Evolutionary conservation across 2,113 vertebrate genomes (phyloP).

Genomic region (Eulemur rufifrons): DNA sequence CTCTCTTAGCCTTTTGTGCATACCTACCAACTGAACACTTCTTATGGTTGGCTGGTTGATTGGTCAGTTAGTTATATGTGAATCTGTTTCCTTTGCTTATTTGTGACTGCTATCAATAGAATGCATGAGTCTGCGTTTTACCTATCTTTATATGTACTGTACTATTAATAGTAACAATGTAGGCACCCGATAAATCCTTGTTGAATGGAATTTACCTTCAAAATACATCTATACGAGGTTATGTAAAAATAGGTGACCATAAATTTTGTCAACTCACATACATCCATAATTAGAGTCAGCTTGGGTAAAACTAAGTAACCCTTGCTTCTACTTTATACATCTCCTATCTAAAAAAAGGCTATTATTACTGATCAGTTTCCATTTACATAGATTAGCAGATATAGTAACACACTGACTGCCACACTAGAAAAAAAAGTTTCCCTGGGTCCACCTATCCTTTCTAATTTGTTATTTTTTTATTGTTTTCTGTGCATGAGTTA

Average conservation of each 20-base stretch:
- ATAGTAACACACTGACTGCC: not conserved
- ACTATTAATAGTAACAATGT: not conserved
- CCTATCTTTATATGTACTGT: not conserved
- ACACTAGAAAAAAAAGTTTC: no score
- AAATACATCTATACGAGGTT: not conserved
- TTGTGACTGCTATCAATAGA: not conserved
- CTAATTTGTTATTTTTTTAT: no score
- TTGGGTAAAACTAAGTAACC: not conserved
- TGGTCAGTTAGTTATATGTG: not conserved
- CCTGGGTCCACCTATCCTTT: no score
- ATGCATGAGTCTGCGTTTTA: not conserved
- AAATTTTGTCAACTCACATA: not conserved
- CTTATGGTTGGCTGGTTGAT: not conserved
- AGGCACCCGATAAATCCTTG: not conserved
- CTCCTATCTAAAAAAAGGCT: not conserved
- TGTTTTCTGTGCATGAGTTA: no score
- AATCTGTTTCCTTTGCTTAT: slow-evolving; percentile 1
- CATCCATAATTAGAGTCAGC: not conserved
- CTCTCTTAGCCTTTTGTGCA: not conserved
- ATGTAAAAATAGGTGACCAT: not conserved
- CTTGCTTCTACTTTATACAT: not conserved
- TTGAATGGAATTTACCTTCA: slow-evolving; percentile 15
- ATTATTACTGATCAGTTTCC: not conserved
- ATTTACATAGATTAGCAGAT: not conserved
- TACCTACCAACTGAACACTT: not conserved